Base-by-base conservation (phyloP, 2,797 vertebrate genomes). In the Tauraco hartlaubi region DNA sequence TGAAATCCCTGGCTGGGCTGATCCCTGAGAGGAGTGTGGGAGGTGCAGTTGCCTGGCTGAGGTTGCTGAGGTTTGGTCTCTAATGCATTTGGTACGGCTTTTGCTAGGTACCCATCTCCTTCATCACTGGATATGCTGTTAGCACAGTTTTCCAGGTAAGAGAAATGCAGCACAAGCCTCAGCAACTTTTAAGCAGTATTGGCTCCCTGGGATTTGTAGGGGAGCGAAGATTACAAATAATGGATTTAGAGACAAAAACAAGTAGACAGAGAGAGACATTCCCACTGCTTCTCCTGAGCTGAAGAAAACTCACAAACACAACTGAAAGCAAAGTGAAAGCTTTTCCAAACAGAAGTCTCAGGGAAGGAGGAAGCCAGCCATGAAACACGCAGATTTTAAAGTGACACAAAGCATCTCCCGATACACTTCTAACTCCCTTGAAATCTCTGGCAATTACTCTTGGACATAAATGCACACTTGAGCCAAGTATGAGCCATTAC, bases 221-320 rank as follows among this genome's bases (percentile, higher is more conserved):
- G 66, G 31, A 75, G 33, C 33, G 25, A 78, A 90, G 64, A 85
- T 94, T 72, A 81, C 69, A 91, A 96, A 94, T 94, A 94, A 95
- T 43, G 46, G 15, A 6, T 29, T 85, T 81, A 81, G 69, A 88
- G 59, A 88, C 39, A 66, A 78, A 91, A 94, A 26, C 69, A 94
- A 39, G 44, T 35, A 75, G 86, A 90, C 23, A 62, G 62, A 86
- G 14, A 88, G 43, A 82, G 52, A 49, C 2, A 75, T 76, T 94
- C 79, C 76, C 39, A 84, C 76, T 15, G 6, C 67, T 93, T 76
- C 61, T 94, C 19, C 49, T 37, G 29, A 25, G 80, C 48, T 81
- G 74, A 89, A 84, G 74, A 90, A 92, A 92, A 76, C 48, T 20
- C 15, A 84, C 55, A 63, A 74, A 84, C 46, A 85, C 16, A 62